A percentile compares a stretch with the other conserved stretches of the same genome.
These are phyloP conservation scores for Congeria kusceri DNA, from an alignment of 2,888 invertebrate species.

Conservation along the genomic window DNA sequence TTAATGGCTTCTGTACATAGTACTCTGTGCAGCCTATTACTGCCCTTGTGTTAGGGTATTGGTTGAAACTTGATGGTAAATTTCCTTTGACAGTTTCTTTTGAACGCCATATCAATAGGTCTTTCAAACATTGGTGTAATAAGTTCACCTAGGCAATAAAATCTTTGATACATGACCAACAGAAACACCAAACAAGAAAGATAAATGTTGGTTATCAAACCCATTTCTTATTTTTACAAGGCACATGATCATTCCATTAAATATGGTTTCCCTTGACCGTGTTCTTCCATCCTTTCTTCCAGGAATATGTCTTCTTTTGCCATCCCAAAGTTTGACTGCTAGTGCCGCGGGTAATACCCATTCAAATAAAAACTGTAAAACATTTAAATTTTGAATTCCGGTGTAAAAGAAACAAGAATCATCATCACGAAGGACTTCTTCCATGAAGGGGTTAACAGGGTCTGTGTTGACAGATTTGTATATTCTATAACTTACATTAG, in stretches of 20 bases:
- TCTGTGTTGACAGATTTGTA: not conserved
- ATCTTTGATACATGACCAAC: not conserved
- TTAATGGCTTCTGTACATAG: constrained; percentile 11
- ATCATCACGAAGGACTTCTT: not conserved
- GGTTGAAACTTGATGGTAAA: constrained; percentile 2
- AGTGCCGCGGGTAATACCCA: constrained; percentile 5
- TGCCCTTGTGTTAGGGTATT: constrained; percentile 7
- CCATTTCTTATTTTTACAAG: too few relatives aligned
- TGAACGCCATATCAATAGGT: not conserved
- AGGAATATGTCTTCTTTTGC: constrained; percentile 1
- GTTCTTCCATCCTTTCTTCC: too few relatives aligned
- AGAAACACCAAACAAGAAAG: not conserved
- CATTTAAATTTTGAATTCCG: not conserved
- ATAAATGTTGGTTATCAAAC: too few relatives aligned
- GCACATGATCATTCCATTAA: too few relatives aligned
- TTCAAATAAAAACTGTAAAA: not conserved
- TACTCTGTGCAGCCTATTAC: constrained; percentile 22
- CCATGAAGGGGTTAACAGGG: not conserved
- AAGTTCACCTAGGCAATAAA: not conserved
- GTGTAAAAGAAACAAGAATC: constrained; percentile 16
- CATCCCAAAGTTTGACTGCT: constrained; percentile 9
- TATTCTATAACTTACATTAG: too few relatives aligned
- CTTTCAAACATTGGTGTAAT: not conserved
- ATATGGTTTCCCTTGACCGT: too few relatives aligned
- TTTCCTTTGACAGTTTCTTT: constrained; percentile 9